phyloP scores from a whole-genome alignment of 2,888 invertebrate genomes.

The Rhamnusium bicolor region DNA sequence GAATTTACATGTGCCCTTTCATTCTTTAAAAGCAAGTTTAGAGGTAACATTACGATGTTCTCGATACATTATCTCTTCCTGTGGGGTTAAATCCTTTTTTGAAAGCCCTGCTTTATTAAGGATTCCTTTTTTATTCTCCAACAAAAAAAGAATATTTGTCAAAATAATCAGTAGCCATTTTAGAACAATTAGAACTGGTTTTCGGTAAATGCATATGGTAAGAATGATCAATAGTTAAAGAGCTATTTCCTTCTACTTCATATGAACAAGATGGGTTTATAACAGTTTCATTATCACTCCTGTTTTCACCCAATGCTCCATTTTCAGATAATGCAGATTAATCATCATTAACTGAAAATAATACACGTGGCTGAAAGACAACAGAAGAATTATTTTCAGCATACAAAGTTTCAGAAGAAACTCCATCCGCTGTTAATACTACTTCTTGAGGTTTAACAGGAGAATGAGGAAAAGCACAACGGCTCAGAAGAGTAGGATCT shows the following conservation, averaged over 20 bases:
- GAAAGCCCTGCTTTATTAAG: neutral
- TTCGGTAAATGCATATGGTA: neutral
- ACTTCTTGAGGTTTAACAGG: too few relatives aligned
- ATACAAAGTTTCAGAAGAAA: too few relatives aligned
- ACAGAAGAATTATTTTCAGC: too few relatives aligned
- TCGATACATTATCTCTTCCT: constrained; percentile 3
- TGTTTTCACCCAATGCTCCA: neutral
- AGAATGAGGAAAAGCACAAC: too few relatives aligned
- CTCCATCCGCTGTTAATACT: too few relatives aligned
- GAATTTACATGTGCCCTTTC: neutral
- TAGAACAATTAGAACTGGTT: neutral
- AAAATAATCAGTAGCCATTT: neutral
- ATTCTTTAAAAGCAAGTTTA: neutral
- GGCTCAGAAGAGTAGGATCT: neutral
- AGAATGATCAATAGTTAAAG: neutral
- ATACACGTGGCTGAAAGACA: neutral
- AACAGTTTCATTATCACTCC: neutral
- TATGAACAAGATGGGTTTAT: neutral
- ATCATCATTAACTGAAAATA: neutral
- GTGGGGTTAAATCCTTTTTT: neutral
- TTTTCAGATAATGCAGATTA: neutral
- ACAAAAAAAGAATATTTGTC: constrained; percentile 1
- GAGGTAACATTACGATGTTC: neutral
- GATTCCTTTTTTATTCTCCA: constrained; percentile 2
- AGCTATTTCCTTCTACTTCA: neutral